Base-by-base conservation (phyloP, 2,888 invertebrate species). In the Stenoptilia bipunctidactyla region DNA sequence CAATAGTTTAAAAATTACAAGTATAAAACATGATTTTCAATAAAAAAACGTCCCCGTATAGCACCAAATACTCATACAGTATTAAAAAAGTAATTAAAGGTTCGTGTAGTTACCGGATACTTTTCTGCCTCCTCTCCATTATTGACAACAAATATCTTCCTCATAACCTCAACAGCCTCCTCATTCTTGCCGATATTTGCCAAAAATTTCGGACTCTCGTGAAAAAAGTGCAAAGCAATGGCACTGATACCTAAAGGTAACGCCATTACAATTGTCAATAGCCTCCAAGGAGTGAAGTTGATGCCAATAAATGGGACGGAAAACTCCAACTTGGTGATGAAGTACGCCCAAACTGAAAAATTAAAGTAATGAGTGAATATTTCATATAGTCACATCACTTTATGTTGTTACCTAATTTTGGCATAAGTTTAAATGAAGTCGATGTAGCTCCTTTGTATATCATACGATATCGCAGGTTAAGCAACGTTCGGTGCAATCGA, bases 181-280 rank as follows among this genome's bases (percentile, higher is more conserved):
- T 85, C 77, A 37, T 82, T 85, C 27, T 84, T 77, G 2, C 90
- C 89, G 25, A 87, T 85, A 34, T 89, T 86, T 65, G 90, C 87
- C 3, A 92, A 71, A 60, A 90, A 92, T 65, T 92, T 92, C 3
- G 92, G 92, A 57, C 91, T 92, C 63, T 93, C 92, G 8, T 88
- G 86, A 52, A 86, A 85, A 50, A 86, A 82, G 49, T 86, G 77
- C 13, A 89, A 70, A 34, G 86, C 70, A 27, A 87, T 47, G 0
- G 87, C 87, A 8, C 90, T 86, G 1, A 89, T 44, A 0, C 92
- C 65, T 36, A 89, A 83, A 0, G 92, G 91, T 1, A 91, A 40
- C 0, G 88, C 75, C 65, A 85, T 80, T 12, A 87, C 46, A 9
- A 77, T 46, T n/a, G 79, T 70, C 40, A 80, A 54, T 8, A 83